A percentile compares a stretch with the other conserved stretches of the same genome.
Evolutionary conservation across 2,797 vertebrate species (phyloP).

Genomic region (Smutsia gigantea): DNA sequence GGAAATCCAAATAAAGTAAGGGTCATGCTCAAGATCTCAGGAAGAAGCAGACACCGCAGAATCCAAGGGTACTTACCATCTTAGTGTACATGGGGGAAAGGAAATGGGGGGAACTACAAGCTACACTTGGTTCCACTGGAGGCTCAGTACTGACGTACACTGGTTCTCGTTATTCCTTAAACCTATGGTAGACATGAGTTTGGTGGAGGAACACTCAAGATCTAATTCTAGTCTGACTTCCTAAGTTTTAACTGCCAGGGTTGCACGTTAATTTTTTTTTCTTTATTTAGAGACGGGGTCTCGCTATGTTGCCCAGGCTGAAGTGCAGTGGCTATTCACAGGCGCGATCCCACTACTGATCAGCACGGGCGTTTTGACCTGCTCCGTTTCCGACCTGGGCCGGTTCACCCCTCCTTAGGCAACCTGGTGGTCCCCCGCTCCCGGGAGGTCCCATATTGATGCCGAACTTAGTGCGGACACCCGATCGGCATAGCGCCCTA

Average conservation of each 20-base stretch:
- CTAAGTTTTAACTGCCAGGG: constrained; percentile 24
- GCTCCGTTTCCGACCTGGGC: constrained; percentile 85
- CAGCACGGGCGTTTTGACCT: constrained; percentile 85
- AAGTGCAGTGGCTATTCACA: constrained; percentile 84
- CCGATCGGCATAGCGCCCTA: constrained; percentile 76
- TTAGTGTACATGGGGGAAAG: constrained; percentile 19
- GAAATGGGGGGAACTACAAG: neutral
- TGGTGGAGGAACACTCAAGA: neutral
- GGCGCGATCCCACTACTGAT: constrained; percentile 84
- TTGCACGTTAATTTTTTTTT: neutral
- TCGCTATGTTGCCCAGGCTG: constrained; percentile 85
- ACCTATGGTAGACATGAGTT: neutral
- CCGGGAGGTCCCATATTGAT: constrained; percentile 71
- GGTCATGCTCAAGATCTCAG: neutral
- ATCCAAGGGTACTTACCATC: constrained; percentile 14
- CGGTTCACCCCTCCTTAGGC: constrained; percentile 79
- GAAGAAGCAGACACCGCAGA: constrained; percentile 8
- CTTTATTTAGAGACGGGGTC: constrained; percentile 75
- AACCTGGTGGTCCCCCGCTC: constrained; percentile 75
- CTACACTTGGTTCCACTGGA: neutral
- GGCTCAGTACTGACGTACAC: neutral
- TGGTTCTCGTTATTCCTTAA: constrained; percentile 9
- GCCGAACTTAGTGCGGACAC: constrained; percentile 80
- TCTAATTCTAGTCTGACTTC: constrained; percentile 14
- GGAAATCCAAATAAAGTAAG: constrained; percentile 44